Conservation (phyloP, 1,140 invertebrate genomes). For the Protaetia brevitarsis region DNA sequence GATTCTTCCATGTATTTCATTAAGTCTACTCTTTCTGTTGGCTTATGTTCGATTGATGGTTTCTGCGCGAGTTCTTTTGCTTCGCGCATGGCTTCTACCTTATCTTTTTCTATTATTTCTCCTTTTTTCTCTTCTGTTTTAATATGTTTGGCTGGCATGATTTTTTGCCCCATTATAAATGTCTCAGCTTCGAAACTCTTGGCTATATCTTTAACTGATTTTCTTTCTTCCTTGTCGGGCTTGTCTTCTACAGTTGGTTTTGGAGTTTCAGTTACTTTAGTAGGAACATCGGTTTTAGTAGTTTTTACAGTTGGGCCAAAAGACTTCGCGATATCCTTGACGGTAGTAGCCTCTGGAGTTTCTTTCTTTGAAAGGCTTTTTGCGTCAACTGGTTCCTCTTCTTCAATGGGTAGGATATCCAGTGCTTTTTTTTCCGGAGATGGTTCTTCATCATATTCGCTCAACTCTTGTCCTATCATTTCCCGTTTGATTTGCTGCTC, state of each 20-base stretch:
- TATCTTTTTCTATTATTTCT: not conserved
- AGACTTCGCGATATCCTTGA: conserved; percentile 37
- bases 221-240: conserved; percentile 25
- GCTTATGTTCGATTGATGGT: not conserved
- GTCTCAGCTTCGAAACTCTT: conserved; percentile 33
- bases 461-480: conserved; percentile 51
- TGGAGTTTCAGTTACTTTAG: not conserved
- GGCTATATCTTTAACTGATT: conserved; percentile 33
- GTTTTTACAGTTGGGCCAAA: conserved; percentile 26
- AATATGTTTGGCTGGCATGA: not conserved
- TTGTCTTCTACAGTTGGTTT: conserved; percentile 19
- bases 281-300: not conserved
- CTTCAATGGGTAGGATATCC: conserved; percentile 22
- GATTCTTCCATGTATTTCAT: conserved; percentile 21
- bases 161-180: conserved; percentile 24
- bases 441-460: conserved; percentile 52
- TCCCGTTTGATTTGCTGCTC: conserved; percentile 54
- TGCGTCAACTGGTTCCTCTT: conserved; percentile 31
- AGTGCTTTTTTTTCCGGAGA: conserved; percentile 51
- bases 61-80: not conserved
- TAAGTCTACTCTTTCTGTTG: not conserved
- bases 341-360: conserved; percentile 13
- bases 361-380: conserved; percentile 22
- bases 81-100: conserved; percentile 4
- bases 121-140: not conserved